phyloP scores from a whole-genome alignment of 2,797 vertebrate species.

The Stomatorhinus walkeri region DNA sequence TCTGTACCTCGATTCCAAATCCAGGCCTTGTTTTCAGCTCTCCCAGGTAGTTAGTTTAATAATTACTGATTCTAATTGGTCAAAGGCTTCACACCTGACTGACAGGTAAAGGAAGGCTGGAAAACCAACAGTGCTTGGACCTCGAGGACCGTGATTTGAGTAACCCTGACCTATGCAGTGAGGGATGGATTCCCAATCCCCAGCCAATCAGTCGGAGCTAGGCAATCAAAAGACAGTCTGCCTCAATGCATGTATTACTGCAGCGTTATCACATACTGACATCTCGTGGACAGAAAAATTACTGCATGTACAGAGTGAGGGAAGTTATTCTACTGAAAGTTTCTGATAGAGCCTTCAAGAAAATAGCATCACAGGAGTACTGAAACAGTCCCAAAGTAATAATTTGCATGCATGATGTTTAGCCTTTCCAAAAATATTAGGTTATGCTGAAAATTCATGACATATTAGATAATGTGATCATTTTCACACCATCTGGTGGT shows the following conservation, averaged over 20 bases:
- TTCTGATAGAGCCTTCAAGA: neutral
- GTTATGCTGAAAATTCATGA: neutral
- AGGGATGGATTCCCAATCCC: neutral
- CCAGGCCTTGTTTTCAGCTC: no score
- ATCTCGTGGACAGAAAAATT: neutral
- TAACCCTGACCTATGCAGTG: neutral
- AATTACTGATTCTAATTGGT: no score
- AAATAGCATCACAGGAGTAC: neutral
- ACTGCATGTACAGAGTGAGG: neutral
- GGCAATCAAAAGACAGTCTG: neutral
- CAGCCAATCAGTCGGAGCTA: neutral
- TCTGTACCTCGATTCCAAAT: no score
- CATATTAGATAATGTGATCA: neutral
- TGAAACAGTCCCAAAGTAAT: neutral
- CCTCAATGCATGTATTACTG: neutral
- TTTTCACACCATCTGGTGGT: neutral
- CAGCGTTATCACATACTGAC: constrained; percentile 13
- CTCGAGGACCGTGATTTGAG: no score
- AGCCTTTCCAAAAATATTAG: neutral
- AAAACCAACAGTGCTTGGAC: no score
- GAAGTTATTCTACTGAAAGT: neutral
- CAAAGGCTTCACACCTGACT: no score
- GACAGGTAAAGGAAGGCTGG: no score
- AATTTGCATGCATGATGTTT: neutral
- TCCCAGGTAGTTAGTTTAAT: no score